These are phyloP conservation scores for Coelogynopora nodosa DNA, from an alignment of 2,888 invertebrate species.

Conservation along the genomic window DNA sequence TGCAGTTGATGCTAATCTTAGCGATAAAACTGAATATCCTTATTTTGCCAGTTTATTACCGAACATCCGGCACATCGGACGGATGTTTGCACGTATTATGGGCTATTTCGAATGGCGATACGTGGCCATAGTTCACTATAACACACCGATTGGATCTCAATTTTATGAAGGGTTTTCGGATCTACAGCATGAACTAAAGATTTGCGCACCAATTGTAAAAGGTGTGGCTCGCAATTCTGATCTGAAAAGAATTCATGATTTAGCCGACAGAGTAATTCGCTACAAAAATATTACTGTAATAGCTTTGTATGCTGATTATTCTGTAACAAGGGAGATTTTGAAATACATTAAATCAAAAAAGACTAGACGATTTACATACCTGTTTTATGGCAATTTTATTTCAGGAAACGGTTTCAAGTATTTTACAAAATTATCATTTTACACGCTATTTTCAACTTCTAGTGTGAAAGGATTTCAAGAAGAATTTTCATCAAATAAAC, in stretches of 20 bases:
- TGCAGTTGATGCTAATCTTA: neutral
- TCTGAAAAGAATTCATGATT: neutral
- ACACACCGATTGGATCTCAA: neutral
- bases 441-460: no score
- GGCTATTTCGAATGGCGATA: neutral
- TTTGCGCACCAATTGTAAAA: neutral
- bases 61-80: neutral
- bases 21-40: neutral
- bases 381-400: no score
- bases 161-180: neutral
- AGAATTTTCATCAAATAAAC: no score
- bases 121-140: neutral
- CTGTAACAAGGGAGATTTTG: neutral
- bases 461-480: no score
- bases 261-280: neutral
- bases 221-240: neutral
- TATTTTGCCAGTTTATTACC: slow-evolving; percentile 4
- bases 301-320: neutral
- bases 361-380: no score
- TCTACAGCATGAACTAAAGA: neutral
- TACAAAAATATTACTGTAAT: neutral
- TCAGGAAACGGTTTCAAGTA: no score
- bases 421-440: no score
- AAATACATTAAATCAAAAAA: no score
- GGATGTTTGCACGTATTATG: neutral